These are phyloP conservation scores for Archegozetes longisetosus DNA, from an alignment of 1,140 invertebrate species.

Conservation along the genomic window DNA sequence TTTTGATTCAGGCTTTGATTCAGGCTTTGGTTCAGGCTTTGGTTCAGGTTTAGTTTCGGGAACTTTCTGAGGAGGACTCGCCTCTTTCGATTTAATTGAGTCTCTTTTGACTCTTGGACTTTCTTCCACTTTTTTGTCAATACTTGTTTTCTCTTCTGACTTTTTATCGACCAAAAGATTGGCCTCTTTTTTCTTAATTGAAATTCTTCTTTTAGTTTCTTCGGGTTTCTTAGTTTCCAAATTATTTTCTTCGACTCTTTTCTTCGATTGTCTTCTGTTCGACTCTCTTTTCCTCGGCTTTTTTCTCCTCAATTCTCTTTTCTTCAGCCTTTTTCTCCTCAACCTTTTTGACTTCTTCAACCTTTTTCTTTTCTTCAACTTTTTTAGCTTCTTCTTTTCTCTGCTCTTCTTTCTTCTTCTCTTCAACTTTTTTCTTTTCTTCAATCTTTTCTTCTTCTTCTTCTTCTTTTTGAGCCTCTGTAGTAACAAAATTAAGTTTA, in stretches of 20 bases:
- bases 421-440: slow-evolving; percentile 18
- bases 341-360: slow-evolving; percentile 26
- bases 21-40: neutral
- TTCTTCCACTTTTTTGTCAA: neutral
- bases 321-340: slow-evolving; percentile 27
- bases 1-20: neutral
- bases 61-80: neutral
- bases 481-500: no score
- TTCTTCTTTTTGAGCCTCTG: slow-evolving; percentile 17
- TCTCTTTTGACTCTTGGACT: slow-evolving; percentile 12
- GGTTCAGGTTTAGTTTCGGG: neutral
- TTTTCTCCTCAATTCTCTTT: slow-evolving; percentile 33
- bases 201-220: slow-evolving; percentile 11
- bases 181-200: slow-evolving; percentile 4
- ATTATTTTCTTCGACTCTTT: neutral
- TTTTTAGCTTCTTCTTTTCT: slow-evolving; percentile 27
- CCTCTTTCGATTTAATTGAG: neutral
- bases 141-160: neutral
- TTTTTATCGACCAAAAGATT: slow-evolving; percentile 2
- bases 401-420: slow-evolving; percentile 20
- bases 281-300: slow-evolving; percentile 7
- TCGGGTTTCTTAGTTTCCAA: slow-evolving; percentile 5
- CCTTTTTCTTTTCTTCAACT: slow-evolving; percentile 20
- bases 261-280: neutral
- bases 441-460: slow-evolving; percentile 22